Conservation (phyloP, 2,113 vertebrate species). For the Lepus americanus region DNA sequence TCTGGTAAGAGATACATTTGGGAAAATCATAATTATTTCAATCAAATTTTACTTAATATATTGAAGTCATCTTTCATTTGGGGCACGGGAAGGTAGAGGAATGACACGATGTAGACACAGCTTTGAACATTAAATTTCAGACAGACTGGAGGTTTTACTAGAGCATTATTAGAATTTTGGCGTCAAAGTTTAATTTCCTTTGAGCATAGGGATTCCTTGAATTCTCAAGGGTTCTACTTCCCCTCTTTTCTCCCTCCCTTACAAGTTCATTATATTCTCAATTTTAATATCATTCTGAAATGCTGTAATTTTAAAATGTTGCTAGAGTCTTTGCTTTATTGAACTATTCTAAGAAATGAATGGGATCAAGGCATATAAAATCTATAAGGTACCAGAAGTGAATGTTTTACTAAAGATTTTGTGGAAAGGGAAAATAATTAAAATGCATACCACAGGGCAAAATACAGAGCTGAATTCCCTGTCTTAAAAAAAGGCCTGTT, state of each 20-base stretch:
- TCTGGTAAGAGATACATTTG: not conserved
- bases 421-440: not conserved
- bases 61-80: not conserved
- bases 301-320: conserved; percentile 16
- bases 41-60: conserved; percentile 32
- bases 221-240: not conserved
- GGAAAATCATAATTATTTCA: not conserved
- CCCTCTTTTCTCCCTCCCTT: fast-evolving
- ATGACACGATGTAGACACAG: too few species aligned
- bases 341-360: not conserved
- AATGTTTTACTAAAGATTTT: conserved; percentile 60
- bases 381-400: not conserved
- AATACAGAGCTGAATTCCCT: not conserved
- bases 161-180: not conserved
- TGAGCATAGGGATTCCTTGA: not conserved
- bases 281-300: conserved; percentile 57
- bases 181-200: not conserved
- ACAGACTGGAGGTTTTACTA: not conserved
- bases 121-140: not conserved
- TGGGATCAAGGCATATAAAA: not conserved
- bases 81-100: not conserved
- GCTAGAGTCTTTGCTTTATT: not conserved
- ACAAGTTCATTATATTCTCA: not conserved
- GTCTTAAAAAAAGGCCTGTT: conserved; percentile 13
- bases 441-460: not conserved